Conservation (phyloP, 2,888 invertebrate genomes). For the Drosophila kuntzei region DNA sequence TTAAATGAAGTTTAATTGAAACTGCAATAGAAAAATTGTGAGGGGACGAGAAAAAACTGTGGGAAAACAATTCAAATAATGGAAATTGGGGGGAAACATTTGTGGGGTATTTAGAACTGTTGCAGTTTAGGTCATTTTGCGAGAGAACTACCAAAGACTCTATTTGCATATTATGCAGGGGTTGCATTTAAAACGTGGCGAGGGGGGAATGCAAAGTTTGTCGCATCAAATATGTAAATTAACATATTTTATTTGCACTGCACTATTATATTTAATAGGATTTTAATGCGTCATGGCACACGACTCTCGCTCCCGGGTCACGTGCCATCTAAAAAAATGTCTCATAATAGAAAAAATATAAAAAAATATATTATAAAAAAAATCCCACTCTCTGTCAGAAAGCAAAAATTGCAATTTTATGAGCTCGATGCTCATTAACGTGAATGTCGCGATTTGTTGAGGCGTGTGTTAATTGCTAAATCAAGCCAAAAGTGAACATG, state of each 20-base stretch:
- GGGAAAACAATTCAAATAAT: constrained; percentile 7
- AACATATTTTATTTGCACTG: constrained; percentile 67
- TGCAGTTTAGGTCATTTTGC: background rate
- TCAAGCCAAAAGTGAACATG: constrained; percentile 58
- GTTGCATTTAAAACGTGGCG: constrained; percentile 1
- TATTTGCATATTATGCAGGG: constrained; percentile 39
- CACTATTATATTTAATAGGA: constrained; percentile 65
- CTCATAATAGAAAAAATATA: background rate
- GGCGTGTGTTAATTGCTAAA: constrained; percentile 71
- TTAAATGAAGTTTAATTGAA: constrained; percentile 54
- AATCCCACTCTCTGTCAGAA: background rate
- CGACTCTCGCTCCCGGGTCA: constrained; percentile 21
- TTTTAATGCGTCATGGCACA: constrained; percentile 55
- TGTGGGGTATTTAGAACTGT: background rate
- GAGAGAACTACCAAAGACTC: too few relatives aligned
- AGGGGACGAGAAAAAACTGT: background rate
- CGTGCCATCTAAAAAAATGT: constrained; percentile 44
- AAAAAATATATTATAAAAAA: background rate
- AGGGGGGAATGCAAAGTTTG: background rate
- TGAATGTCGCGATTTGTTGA: constrained; percentile 36
- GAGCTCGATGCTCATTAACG: constrained; percentile 56
- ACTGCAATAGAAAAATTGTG: constrained; percentile 32
- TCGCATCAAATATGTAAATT: constrained; percentile 65
- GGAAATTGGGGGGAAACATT: background rate
- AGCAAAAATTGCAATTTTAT: constrained; percentile 63